phyloP scores from a whole-genome alignment of 2,797 vertebrate species.

The Parotocinclus haroldoi region DNA sequence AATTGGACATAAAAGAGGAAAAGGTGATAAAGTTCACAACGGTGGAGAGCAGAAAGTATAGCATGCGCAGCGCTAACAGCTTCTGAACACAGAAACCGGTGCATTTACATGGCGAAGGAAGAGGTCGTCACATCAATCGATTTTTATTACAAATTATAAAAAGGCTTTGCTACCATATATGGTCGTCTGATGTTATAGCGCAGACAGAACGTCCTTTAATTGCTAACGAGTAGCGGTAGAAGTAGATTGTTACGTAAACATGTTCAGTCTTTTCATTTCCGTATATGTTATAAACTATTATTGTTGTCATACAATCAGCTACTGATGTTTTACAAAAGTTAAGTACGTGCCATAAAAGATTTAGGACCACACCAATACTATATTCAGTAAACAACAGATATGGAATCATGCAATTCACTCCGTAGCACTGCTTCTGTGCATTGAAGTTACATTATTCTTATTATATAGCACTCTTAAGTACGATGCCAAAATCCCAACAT shows the following conservation, averaged over 20 bases:
- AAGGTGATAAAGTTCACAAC: too few relatives aligned
- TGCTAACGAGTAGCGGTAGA: too few relatives aligned
- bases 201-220: too few relatives aligned
- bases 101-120: slow-evolving; percentile 61
- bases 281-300: too few relatives aligned
- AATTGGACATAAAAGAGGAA: too few relatives aligned
- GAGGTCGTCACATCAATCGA: too few relatives aligned
- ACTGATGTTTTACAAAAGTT: slow-evolving; percentile 14
- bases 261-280: background rate
- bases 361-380: slow-evolving; percentile 14
- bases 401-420: background rate
- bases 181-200: too few relatives aligned
- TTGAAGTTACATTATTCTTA: background rate
- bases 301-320: background rate
- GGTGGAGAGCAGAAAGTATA: background rate
- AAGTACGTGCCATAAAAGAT: background rate
- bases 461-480: too few relatives aligned
- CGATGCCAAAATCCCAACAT: too few relatives aligned
- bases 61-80: background rate
- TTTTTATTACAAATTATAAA: too few relatives aligned
- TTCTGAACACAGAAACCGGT: slow-evolving; percentile 44
- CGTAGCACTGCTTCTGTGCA: background rate
- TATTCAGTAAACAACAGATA: slow-evolving; percentile 15
- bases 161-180: too few relatives aligned
- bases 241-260: slow-evolving; percentile 30